Base-by-base conservation (phyloP, 2,888 invertebrate genomes). In the Junonia oenone region DNA sequence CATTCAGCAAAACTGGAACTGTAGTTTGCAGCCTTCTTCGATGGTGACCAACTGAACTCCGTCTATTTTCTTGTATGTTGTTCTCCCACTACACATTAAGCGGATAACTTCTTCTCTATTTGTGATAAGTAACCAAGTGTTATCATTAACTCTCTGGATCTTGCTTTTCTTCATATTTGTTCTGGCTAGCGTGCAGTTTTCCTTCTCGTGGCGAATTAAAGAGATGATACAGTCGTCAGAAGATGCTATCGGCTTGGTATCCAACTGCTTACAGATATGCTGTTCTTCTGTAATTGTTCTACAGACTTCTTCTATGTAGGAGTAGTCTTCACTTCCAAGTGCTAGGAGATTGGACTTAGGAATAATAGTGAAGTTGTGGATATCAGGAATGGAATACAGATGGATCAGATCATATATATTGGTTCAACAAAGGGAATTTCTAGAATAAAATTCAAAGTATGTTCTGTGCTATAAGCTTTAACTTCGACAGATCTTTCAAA, bases 141-240 rank as follows among this genome's bases (percentile, higher is more conserved):
- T 40, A 15, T 40, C 40, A 15, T 19, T 15, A 17, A 40, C 13
- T 8, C 13, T 40, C 17, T 40, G 17, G 11, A 45, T 45, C 13
- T 45, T 45, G 13, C 11, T 45, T 27, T 45, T 13, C 14, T 26
- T 45, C 22, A 45, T 45, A 22, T 45, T 22, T 13, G 13, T 45
- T 27, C 26, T 22, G 4, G 45, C 45, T n/a, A n/a, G 26, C 27
- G 45, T 45, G 45, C 45, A 45, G 27, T 45, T 45, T 26, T 26
- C 45, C 27, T 26, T 45, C 27, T 45, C 26, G 6, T 45, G 45
- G 11, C 27, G 22, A 13, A 45, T 26, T 26, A 45, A 26, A 13
- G 45, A 45, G 11, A 45, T 26, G 22, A 45, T 45, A 27, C 45
- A 45, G 40, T 40, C 40, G 40, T 40, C 40, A 15, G 40, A 15